Percentiles rank a stretch among this genome's conserved stretches.
Conservation (phyloP, 2,113 vertebrate genomes). For the Martes martes region DNA sequence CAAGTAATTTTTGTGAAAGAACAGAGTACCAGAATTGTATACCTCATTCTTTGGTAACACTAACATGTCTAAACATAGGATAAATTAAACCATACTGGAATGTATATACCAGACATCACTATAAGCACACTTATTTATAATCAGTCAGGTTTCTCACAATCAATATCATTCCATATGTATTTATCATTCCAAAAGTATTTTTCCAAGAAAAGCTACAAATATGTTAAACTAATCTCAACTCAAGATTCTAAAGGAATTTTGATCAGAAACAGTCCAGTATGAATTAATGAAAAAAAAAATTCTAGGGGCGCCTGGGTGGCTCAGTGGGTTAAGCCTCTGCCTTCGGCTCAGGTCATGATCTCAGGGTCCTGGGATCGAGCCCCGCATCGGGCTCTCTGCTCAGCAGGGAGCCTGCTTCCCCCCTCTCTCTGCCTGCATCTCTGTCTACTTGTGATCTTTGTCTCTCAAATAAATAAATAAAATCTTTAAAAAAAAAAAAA, state of each 20-base stretch:
- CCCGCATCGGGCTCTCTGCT: too few relatives aligned
- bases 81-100: neutral
- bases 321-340: too few relatives aligned
- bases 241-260: neutral
- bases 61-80: neutral
- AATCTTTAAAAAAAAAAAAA: too few relatives aligned
- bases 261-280: neutral
- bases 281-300: neutral
- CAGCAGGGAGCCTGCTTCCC: too few relatives aligned
- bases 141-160: neutral
- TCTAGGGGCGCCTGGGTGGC: neutral
- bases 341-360: too few relatives aligned
- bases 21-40: neutral
- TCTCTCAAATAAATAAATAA: too few relatives aligned
- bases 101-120: neutral
- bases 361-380: too few relatives aligned
- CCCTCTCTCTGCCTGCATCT: too few relatives aligned
- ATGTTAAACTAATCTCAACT: neutral
- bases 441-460: too few relatives aligned
- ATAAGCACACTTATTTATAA: neutral
- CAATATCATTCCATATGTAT: neutral
- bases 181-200: neutral
- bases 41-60: neutral
- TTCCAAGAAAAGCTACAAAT: neutral
- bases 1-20: slow-evolving; percentile 33